Percentiles rank a stretch among this genome's conserved stretches.
Evolutionary conservation across 1,140 invertebrate species (phyloP).

Genomic region (Drosophila rufa): DNA sequence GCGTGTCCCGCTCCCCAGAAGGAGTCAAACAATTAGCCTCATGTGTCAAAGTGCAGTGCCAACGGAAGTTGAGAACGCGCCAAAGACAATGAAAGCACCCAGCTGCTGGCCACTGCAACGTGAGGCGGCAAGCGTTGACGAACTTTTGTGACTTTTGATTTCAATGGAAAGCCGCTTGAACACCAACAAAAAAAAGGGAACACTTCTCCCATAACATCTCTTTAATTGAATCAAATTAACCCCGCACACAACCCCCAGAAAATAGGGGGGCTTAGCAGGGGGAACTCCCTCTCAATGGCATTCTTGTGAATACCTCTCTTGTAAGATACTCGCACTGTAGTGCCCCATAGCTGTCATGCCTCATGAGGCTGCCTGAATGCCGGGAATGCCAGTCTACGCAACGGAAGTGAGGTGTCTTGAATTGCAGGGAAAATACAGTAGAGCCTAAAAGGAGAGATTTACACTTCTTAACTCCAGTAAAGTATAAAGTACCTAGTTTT

Average conservation of each 20-base stretch:
- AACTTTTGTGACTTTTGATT: slow-evolving; percentile 73
- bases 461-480: no score
- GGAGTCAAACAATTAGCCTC: slow-evolving; percentile 70
- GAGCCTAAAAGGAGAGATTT: background rate
- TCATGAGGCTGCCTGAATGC: slow-evolving; percentile 62
- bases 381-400: slow-evolving; percentile 59
- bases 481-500: no score
- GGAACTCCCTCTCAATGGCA: slow-evolving; percentile 17
- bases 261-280: background rate
- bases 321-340: background rate
- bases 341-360: slow-evolving; percentile 54
- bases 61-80: slow-evolving; percentile 71
- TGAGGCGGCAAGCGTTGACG: slow-evolving; percentile 72
- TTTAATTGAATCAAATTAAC: slow-evolving; percentile 82
- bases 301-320: slow-evolving; percentile 30
- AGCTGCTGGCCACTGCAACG: slow-evolving; percentile 58
- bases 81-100: slow-evolving; percentile 57
- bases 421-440: slow-evolving; percentile 18
- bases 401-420: slow-evolving; percentile 59
- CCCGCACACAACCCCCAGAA: slow-evolving; percentile 42
- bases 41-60: slow-evolving; percentile 74
- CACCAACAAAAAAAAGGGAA: background rate
- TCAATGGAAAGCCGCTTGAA: slow-evolving; percentile 40
- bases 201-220: slow-evolving; percentile 21
- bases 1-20: slow-evolving; percentile 40